phyloP scores from a whole-genome alignment of 2,888 invertebrate species.

The Acronicta psi region DNA sequence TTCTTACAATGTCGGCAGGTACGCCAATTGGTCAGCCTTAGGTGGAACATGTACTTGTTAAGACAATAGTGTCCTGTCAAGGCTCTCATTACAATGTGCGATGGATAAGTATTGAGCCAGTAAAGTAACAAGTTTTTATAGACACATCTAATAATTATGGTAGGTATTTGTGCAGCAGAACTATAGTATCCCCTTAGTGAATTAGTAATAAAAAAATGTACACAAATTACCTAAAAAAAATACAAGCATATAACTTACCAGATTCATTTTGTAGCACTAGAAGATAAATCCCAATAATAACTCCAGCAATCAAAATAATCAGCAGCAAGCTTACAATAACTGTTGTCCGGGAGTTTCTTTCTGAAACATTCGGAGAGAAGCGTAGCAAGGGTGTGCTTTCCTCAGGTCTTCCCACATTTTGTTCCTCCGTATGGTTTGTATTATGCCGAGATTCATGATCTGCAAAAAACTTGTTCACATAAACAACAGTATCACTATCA shows the following conservation, averaged over 20 bases:
- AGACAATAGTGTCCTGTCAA: too few relatives aligned
- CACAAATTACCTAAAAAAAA: too few relatives aligned
- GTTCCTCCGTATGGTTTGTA: constrained; percentile 60
- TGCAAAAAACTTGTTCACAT: constrained; percentile 52
- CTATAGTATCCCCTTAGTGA: too few relatives aligned
- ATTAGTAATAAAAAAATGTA: too few relatives aligned
- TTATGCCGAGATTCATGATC: constrained; percentile 77
- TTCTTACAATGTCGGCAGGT: too few relatives aligned
- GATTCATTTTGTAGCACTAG: constrained; percentile 72
- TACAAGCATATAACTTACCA: constrained; percentile 63
- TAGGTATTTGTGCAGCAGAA: too few relatives aligned
- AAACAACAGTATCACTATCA: constrained; percentile 16
- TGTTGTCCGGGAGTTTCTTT: constrained; percentile 58
- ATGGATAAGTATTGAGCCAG: background rate
- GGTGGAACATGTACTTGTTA: too few relatives aligned
- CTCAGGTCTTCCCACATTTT: constrained; percentile 27
- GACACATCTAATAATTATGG: too few relatives aligned
- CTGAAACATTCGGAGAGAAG: constrained; percentile 56
- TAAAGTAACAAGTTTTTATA: too few relatives aligned
- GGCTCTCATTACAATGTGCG: too few relatives aligned
- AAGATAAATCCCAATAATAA: constrained; percentile 78
- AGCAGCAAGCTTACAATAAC: constrained; percentile 68
- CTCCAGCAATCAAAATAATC: constrained; percentile 70
- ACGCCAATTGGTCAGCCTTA: too few relatives aligned
- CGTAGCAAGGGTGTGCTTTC: constrained; percentile 74